A percentile compares a stretch with the other conserved stretches of the same genome.
These are phyloP conservation scores for Spinibarbus caldwelli DNA, from an alignment of 2,797 vertebrate genomes.

Conservation along the genomic window DNA sequence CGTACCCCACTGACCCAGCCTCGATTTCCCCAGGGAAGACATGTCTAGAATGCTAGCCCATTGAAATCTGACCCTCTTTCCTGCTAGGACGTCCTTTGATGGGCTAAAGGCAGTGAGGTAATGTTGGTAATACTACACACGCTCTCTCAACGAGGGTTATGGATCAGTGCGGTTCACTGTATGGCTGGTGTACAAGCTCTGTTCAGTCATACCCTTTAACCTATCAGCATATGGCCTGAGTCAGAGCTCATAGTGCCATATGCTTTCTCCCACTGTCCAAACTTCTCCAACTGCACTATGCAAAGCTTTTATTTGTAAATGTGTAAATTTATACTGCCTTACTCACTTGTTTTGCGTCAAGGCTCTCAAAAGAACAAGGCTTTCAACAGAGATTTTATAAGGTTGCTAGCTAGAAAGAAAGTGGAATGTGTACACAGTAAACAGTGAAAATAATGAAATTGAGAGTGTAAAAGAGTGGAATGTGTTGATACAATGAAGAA, in stretches of 20 bases:
- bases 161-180: conserved; percentile 29
- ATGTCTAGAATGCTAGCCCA: conserved; percentile 13
- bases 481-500: neutral
- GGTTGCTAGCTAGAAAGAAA: neutral
- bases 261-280: conserved; percentile 44
- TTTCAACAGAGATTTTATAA: neutral
- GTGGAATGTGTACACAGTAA: neutral
- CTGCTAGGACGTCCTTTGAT: conserved; percentile 17
- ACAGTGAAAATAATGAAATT: neutral
- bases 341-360: neutral
- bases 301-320: conserved; percentile 24
- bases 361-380: neutral
- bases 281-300: conserved; percentile 15
- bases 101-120: conserved; percentile 18
- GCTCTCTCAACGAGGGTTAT: conserved; percentile 20
- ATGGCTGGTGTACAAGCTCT: neutral
- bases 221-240: conserved; percentile 17
- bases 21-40: neutral
- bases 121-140: conserved; percentile 16
- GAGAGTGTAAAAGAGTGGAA: neutral
- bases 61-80: conserved; percentile 28
- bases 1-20: neutral
- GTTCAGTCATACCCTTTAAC: conserved; percentile 36
- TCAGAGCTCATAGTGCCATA: conserved; percentile 38
- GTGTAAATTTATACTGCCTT: conserved; percentile 7